These are phyloP conservation scores for Dendrophyllia cribrosa DNA, from an alignment of 64 coral and sea anemone species.

Conservation along the genomic window DNA sequence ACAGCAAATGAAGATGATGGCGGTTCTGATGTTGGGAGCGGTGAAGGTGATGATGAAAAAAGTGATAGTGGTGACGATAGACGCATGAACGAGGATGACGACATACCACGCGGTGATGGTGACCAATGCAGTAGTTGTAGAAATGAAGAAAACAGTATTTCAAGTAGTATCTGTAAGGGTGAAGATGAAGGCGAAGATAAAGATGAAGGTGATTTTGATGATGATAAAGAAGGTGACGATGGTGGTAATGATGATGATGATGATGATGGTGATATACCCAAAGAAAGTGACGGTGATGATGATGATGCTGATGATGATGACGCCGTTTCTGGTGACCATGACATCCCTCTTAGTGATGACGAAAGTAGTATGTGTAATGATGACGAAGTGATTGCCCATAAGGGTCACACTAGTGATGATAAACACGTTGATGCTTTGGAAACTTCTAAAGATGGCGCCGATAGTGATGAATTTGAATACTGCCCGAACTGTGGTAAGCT, in stretches of 20 bases:
- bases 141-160: background rate
- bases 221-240: background rate
- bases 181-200: too few relatives aligned
- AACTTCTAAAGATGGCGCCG: background rate
- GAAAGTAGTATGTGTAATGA: background rate
- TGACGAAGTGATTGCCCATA: background rate
- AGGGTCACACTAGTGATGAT: background rate
- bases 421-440: background rate
- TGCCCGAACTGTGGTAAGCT: conserved; percentile 45
- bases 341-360: background rate
- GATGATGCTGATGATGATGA: background rate
- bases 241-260: background rate
- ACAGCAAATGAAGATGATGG: background rate
- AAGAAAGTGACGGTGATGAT: background rate
- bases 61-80: background rate
- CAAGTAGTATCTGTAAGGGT: background rate
- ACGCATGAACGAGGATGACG: background rate
- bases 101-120: background rate
- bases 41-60: background rate
- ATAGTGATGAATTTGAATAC: conserved; percentile 22
- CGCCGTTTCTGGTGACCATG: background rate
- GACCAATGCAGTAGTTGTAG: background rate
- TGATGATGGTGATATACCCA: too few relatives aligned
- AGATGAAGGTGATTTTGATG: too few relatives aligned
- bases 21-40: background rate